These are phyloP conservation scores for Aquatica leii DNA, from an alignment of 2,888 invertebrate species.

Conservation along the genomic window DNA sequence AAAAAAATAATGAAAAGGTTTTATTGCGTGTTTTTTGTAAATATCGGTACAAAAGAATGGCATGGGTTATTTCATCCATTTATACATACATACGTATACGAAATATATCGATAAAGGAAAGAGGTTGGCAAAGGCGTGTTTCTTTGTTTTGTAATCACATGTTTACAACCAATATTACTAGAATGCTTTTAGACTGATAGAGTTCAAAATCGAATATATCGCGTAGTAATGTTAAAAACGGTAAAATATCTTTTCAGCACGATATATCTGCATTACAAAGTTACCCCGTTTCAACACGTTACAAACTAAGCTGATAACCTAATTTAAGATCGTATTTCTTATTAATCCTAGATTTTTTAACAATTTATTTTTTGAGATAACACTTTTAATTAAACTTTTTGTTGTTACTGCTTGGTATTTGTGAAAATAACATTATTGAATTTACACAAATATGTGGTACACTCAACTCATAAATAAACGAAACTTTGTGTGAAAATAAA, in stretches of 20 bases:
- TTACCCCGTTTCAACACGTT: conserved; percentile 23
- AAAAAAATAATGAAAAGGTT: too few relatives aligned
- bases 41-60: too few relatives aligned
- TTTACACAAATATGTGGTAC: too few relatives aligned
- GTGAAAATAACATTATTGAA: too few relatives aligned
- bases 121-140: conserved; percentile 13
- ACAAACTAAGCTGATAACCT: not conserved
- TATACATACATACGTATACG: not conserved
- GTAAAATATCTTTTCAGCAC: conserved; percentile 34
- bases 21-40: too few relatives aligned
- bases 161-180: conserved; percentile 36
- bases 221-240: conserved; percentile 30
- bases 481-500: too few relatives aligned
- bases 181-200: conserved; percentile 39
- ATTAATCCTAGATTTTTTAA: not conserved
- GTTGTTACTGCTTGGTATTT: too few relatives aligned
- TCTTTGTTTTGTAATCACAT: conserved; percentile 34
- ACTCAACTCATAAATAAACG: too few relatives aligned
- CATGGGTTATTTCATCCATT: not conserved
- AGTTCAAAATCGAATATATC: conserved; percentile 36
- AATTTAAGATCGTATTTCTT: not conserved
- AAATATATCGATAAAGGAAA: too few relatives aligned
- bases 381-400: too few relatives aligned
- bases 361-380: too few relatives aligned
- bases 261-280: conserved; percentile 36